phyloP scores from a whole-genome alignment of 64 coral and sea anemone species.

The Pachyseris speciosa region DNA sequence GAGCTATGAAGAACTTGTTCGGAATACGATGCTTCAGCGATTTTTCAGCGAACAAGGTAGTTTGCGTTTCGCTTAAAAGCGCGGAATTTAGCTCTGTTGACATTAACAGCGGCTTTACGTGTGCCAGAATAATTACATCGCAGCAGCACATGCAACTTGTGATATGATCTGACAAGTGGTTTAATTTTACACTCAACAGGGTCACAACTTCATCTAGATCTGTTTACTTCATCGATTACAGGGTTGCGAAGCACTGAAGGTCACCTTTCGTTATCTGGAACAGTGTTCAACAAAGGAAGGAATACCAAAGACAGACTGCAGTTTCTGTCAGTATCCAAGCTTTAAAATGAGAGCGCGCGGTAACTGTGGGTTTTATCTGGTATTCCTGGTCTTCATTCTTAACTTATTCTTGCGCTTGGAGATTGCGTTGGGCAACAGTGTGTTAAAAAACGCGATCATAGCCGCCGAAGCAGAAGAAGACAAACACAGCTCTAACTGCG shows the following conservation, averaged over 20 bases:
- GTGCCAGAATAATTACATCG: not conserved
- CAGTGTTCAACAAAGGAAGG: not conserved
- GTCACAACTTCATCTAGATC: conserved; percentile 13
- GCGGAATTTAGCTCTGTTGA: not conserved
- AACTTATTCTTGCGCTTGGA: not conserved
- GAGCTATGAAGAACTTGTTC: not conserved
- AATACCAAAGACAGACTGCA: not conserved
- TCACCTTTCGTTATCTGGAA: not conserved
- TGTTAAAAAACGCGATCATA: not conserved
- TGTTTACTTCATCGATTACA: conserved; percentile 19
- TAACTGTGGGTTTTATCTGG: not conserved
- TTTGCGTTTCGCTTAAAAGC: not conserved
- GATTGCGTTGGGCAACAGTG: not conserved
- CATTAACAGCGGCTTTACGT: not conserved
- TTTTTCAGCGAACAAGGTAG: not conserved
- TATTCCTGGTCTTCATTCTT: not conserved
- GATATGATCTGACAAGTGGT: conserved; percentile 44
- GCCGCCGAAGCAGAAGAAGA: conserved; percentile 27
- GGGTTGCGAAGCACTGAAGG: not conserved
- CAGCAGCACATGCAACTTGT: not conserved
- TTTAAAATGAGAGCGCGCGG: not conserved
- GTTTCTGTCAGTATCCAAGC: not conserved
- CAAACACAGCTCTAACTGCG: conserved; percentile 39
- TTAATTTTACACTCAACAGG: conserved; percentile 53
- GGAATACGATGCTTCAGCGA: not conserved